phyloP scores from a whole-genome alignment of 2,888 invertebrate species.

The Epinotia ramella region DNA sequence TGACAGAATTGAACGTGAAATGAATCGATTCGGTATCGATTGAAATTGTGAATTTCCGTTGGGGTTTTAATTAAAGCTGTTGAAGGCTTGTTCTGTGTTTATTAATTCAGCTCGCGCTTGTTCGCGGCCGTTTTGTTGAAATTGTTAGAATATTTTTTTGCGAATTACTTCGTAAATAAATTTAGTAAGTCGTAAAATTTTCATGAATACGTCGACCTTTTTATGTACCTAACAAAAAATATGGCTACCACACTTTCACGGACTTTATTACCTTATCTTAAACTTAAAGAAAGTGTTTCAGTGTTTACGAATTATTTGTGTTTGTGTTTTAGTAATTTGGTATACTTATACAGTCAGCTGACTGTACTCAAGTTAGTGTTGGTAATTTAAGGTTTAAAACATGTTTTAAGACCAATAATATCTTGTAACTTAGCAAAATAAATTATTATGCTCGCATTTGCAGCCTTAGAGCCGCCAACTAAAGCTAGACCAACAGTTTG shows the following conservation, averaged over 20 bases:
- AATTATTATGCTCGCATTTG: constrained; percentile 2
- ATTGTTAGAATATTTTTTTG: constrained; percentile 52
- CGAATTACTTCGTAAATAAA: constrained; percentile 21
- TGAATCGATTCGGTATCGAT: constrained; percentile 63
- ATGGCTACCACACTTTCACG: background rate
- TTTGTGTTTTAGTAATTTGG: too few relatives aligned
- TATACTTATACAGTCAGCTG: too few relatives aligned
- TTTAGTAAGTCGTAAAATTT: constrained; percentile 24
- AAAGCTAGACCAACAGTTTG: constrained; percentile 21
- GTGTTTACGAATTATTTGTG: too few relatives aligned
- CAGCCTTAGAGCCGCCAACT: constrained; percentile 6
- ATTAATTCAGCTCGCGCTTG: constrained; percentile 55
- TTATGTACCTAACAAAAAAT: background rate
- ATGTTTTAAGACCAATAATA: background rate
- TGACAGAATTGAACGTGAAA: constrained; percentile 63
- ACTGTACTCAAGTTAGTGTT: background rate
- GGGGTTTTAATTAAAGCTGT: constrained; percentile 60
- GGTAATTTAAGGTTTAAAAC: background rate
- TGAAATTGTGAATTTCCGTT: constrained; percentile 55
- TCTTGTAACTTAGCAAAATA: constrained; percentile 17
- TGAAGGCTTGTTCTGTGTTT: constrained; percentile 54
- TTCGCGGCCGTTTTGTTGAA: constrained; percentile 45
- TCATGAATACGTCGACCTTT: constrained; percentile 10
- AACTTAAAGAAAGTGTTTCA: too few relatives aligned
- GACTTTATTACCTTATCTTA: too few relatives aligned